Percentiles rank a stretch among this genome's conserved stretches.
Evolutionary conservation across 2,888 invertebrate species (phyloP).

Genomic region (Tuberolachnus salignus): DNA sequence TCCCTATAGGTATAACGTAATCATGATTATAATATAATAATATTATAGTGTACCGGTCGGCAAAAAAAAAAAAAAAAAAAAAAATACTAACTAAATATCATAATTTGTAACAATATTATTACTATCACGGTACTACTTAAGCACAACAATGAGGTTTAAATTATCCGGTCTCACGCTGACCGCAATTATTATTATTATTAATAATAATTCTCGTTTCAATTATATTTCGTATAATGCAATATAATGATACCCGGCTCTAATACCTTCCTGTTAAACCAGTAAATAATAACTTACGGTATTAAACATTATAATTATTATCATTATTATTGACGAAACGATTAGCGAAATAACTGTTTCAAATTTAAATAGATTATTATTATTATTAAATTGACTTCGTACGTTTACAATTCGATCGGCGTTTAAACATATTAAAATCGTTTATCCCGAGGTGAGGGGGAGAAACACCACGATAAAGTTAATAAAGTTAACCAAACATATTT

Average conservation of each 20-base stretch:
- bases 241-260: too few relatives aligned
- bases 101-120: background rate
- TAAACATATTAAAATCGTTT: conserved; percentile 1
- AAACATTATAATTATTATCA: too few relatives aligned
- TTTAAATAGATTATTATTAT: too few relatives aligned
- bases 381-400: too few relatives aligned
- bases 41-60: background rate
- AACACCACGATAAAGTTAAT: too few relatives aligned
- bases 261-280: too few relatives aligned
- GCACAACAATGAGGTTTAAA: conserved; percentile 15
- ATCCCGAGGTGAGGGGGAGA: too few relatives aligned
- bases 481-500: too few relatives aligned
- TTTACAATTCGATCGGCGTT: background rate
- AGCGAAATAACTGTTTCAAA: background rate
- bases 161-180: background rate
- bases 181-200: background rate
- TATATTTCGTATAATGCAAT: background rate
- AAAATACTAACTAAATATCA: conserved; percentile 2
- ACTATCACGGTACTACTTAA: background rate
- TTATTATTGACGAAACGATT: background rate
- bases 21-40: background rate
- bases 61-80: too few relatives aligned
- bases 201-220: conserved; percentile 20
- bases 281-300: too few relatives aligned
- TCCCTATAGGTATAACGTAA: conserved; percentile 1